Evolutionary conservation across 2,888 invertebrate genomes (phyloP).

Genomic region (Atethmia centrago): DNA sequence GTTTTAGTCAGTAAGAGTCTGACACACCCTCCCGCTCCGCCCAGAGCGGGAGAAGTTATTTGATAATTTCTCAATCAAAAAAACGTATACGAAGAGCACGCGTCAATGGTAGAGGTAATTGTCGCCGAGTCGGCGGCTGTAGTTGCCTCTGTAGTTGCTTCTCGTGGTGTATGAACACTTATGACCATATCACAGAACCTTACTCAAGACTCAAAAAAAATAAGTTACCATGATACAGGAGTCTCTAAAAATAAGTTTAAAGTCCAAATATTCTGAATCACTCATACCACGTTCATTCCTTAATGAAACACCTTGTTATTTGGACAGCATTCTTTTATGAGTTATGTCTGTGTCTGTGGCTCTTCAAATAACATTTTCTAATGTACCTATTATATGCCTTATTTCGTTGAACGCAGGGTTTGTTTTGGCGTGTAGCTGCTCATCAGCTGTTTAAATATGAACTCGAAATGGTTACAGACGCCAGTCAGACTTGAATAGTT

Average conservation of each 20-base stretch:
- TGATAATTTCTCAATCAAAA: too few species aligned
- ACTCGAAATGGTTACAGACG: constrained; percentile 38
- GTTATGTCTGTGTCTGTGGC: constrained; percentile 42
- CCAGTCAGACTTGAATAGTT: constrained; percentile 23
- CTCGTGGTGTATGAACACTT: too few species aligned
- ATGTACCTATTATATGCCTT: constrained; percentile 19
- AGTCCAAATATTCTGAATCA: constrained; percentile 25
- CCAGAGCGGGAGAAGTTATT: too few species aligned
- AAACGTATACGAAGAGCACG: too few species aligned
- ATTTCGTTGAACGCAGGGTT: background rate
- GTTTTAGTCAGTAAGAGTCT: too few species aligned
- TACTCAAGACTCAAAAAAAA: too few species aligned
- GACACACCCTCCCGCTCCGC: too few species aligned
- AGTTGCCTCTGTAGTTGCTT: too few species aligned
- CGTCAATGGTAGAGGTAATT: too few species aligned
- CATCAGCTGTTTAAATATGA: constrained; percentile 66
- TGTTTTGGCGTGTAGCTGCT: constrained; percentile 1
- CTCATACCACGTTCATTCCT: constrained; percentile 15
- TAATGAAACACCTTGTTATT: constrained; percentile 49
- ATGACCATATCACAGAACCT: too few species aligned
- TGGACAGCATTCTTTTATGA: constrained; percentile 56
- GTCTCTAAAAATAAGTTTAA: background rate
- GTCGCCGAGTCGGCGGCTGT: too few species aligned
- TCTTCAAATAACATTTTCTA: constrained; percentile 29
- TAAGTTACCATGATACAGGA: background rate